Conservation (phyloP, 2,888 invertebrate species). For the Microchrysa polita region DNA sequence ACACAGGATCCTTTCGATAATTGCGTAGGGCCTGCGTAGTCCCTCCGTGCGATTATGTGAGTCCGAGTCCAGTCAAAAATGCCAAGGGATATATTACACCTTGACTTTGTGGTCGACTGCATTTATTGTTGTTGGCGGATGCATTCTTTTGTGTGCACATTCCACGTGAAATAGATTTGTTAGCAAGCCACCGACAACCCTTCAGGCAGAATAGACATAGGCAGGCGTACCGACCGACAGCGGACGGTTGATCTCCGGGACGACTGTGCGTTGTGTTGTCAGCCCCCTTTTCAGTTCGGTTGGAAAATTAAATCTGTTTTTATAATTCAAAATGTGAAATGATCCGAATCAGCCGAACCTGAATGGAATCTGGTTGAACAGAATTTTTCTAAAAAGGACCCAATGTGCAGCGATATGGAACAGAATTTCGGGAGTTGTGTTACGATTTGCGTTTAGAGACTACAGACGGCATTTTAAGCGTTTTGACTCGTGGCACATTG, state of each 20-base stretch:
- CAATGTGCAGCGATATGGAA: constrained; percentile 31
- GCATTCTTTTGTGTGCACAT: constrained; percentile 15
- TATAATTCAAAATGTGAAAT: constrained; percentile 41
- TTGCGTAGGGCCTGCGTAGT: background rate
- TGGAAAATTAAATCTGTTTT: constrained; percentile 31
- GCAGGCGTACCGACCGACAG: background rate
- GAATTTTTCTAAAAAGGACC: background rate
- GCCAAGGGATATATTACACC: constrained; percentile 42
- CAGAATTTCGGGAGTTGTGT: constrained; percentile 7
- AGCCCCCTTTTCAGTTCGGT: too few relatives aligned
- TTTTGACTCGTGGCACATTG: background rate
- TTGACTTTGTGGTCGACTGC: constrained; percentile 44
- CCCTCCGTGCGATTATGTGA: too few relatives aligned
- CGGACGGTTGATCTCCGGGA: too few relatives aligned
- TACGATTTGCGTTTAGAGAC: background rate
- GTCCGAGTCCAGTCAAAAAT: constrained; percentile 15
- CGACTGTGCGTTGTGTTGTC: too few relatives aligned
- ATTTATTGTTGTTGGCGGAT: constrained; percentile 42
- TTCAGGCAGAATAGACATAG: background rate
- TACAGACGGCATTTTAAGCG: background rate
- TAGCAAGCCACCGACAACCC: constrained; percentile 2
- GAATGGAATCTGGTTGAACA: background rate
- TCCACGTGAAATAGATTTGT: constrained; percentile 5
- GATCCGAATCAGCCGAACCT: constrained; percentile 28
- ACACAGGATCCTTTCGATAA: background rate